Evolutionary conservation across 2,888 invertebrate genomes (phyloP).

Genomic region (Sphinx pinastri): DNA sequence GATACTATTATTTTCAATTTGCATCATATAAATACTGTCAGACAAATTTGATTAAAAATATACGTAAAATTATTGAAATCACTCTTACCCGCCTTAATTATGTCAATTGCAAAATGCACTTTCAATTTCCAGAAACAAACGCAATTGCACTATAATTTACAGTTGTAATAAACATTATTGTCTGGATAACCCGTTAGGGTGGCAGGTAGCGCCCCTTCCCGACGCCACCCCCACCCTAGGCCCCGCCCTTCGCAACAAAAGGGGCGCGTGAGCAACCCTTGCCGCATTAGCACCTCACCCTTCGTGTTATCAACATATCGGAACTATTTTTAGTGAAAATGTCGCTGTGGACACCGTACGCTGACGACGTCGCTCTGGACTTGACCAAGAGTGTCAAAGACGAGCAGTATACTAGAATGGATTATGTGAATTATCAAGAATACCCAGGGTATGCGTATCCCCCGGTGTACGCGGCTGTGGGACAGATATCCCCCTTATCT

Average conservation of each 20-base stretch:
- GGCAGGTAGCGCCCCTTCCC: constrained; percentile 35
- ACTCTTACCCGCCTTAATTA: no score
- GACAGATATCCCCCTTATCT: constrained; percentile 50
- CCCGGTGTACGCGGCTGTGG: constrained; percentile 32
- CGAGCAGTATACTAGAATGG: constrained; percentile 29
- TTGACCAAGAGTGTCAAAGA: constrained; percentile 49
- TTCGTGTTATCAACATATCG: constrained; percentile 33
- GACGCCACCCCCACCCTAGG: constrained; percentile 31
- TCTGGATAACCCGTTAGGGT: constrained; percentile 38
- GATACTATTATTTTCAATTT: no score
- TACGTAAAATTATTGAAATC: no score
- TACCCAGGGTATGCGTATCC: constrained; percentile 31
- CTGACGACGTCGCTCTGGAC: constrained; percentile 58
- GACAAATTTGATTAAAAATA: no score
- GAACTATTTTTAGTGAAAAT: constrained; percentile 40
- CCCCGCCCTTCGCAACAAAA: constrained; percentile 42
- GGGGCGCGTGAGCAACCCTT: constrained; percentile 42
- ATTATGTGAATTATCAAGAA: constrained; percentile 21
- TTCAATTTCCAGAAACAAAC: constrained; percentile 28
- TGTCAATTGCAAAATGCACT: neutral
- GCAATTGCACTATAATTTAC: constrained; percentile 13
- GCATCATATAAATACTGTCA: no score
- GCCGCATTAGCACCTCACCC: constrained; percentile 40
- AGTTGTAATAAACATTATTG: constrained; percentile 32
- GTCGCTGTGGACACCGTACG: constrained; percentile 74